Evolutionary conservation across 2,888 invertebrate species (phyloP), one percentile per base, ranked within the genome.

Genomic region (Saturnia japonica): DNA sequence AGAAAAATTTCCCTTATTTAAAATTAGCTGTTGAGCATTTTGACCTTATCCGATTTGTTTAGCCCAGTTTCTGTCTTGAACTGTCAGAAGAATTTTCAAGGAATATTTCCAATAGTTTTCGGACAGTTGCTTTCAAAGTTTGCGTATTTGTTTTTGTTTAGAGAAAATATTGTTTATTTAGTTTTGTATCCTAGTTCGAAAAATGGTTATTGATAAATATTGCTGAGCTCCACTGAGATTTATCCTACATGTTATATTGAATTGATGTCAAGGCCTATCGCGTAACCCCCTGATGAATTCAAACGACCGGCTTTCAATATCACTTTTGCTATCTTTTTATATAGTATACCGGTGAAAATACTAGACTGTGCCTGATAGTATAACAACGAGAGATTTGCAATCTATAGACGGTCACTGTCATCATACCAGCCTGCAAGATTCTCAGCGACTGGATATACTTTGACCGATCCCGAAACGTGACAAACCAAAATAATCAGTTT

Each of bases 71-170:
- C 12, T 28, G 25, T 28, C 69, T 42, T 11, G 25, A 68, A 69
- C 69, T 62, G 69, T 62, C 69, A 25, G 6, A 64, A 64, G 64
- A 64, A 40, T 64, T 40, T 64, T 7, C 64, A 19, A 40, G 64
- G 40, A n/a, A 40, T 22, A 19, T 19, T 12, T 19, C 19, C 40
- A 40, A 64, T 64, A 64, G 64, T 64, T 64, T 64, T 40, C 64
- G 40, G 64, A 64, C 34, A 40, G 64, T 64, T 40, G 40, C 4
- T 40, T n/a, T 16, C 19, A 12, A 64, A 40, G 64, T 64, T 64
- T 28, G 25, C 25, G 28, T 1, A 25, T 60, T 25, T 28, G 14
- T 60, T 25, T 60, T 28, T 60, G 57, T 60, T 60, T 14, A 25
- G 14, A 60, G 25, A 14, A 57, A 16, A 25, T 57, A 60, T 28